A percentile compares a stretch with the other conserved stretches of the same genome.
phyloP scores from a whole-genome alignment of 2,888 invertebrate genomes.

The Eupithecia abbreviata region DNA sequence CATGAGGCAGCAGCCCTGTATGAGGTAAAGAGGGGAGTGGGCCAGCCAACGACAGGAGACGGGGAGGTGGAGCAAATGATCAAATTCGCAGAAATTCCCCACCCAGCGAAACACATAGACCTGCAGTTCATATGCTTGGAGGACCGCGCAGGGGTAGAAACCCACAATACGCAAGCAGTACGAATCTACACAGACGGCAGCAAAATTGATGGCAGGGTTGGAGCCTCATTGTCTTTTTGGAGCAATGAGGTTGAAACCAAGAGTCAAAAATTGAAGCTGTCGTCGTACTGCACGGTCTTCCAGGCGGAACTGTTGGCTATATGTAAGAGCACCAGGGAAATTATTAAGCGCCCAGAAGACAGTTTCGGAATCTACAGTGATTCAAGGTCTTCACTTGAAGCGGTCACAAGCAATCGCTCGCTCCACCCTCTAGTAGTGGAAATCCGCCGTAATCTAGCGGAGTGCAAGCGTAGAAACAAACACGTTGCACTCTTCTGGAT shows the following conservation, averaged over 20 bases:
- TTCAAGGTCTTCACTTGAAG: slow-evolving; percentile 14
- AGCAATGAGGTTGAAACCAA: neutral
- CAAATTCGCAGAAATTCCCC: neutral
- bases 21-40: slow-evolving; percentile 6
- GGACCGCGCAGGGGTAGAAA: slow-evolving; percentile 5
- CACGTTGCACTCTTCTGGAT: slow-evolving; percentile 16
- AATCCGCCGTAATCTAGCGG: neutral
- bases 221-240: slow-evolving; percentile 18
- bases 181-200: slow-evolving; percentile 29
- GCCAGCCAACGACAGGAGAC: neutral
- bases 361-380: slow-evolving; percentile 22
- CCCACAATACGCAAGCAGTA: neutral
- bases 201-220: slow-evolving; percentile 26
- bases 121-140: slow-evolving; percentile 19
- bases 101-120: slow-evolving; percentile 17
- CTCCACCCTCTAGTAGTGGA: slow-evolving; percentile 18
- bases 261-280: slow-evolving; percentile 12
- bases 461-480: neutral
- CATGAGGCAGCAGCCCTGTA: slow-evolving; percentile 10
- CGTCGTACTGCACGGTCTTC: slow-evolving; percentile 22
- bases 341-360: neutral
- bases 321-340: neutral
- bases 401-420: neutral
- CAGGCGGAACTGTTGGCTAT: slow-evolving; percentile 24
- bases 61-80: slow-evolving; percentile 7